Base-by-base conservation (phyloP, 2,888 invertebrate species). In the Taphrorychus bicolor region DNA sequence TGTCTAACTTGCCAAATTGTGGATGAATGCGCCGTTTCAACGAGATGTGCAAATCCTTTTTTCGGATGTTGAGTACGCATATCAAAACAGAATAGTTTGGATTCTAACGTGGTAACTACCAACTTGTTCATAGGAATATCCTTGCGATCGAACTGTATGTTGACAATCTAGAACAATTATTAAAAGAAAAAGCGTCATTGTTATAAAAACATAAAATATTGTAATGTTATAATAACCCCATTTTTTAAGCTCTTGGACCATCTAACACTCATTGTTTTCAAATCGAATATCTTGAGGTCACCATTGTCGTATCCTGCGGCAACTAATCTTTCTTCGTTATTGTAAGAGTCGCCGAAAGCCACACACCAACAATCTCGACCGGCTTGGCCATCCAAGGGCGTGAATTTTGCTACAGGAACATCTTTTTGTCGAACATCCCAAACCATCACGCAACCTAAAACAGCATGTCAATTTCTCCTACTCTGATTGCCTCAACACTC, bases 251-350 rank as follows among this genome's bases (percentile, higher is more conserved):
- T 95, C 56, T 91, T 91, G 78, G 97, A 96, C 97, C 97, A 98
- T 76, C 89, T 84, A 0, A 96, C 82, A 0, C 88, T 85, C 91
- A 97, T 93, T 3, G 89, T 88, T 67, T 91, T 87, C 21, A 98
- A 84, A 81, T 98, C 97, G 80, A 95, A 97, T 83, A 98, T 87
- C 83, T 97, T 98, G 1, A 98, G 82, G 78, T 98, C 98, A 0
- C 98, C 98, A 81, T 98, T 98, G 78, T 98, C 97, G 77, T 97
- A 98, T 0, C 98, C 98, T 7, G 97, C 94, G 21, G 90, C 92
- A 0, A 98, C 89, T 62, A 92, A 86, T 63, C 97, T 87, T 75
- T 98, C 97, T 22, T 91, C 87, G 51, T 91, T 88, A 79, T 92
- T 95, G 82, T 91, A 94, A 0, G 95, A 92, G 83, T 97, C 92